Conservation (phyloP, 1,140 invertebrate species). For the Danaus plexippus region DNA sequence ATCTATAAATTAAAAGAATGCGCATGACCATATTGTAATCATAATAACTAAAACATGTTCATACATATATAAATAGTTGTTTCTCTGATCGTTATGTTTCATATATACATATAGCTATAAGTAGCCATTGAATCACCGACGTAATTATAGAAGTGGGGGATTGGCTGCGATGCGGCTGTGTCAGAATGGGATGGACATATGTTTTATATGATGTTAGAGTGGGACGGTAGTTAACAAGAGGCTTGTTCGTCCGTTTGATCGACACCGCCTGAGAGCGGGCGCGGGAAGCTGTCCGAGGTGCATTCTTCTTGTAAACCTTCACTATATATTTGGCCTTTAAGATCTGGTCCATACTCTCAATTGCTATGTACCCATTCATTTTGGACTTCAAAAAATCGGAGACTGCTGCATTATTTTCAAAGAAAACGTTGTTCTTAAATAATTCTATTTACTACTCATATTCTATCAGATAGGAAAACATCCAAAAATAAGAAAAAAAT, state of each 20-base stretch:
- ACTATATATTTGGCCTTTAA: conserved; percentile 63
- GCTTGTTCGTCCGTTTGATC: conserved; percentile 70
- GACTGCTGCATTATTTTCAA: too few species aligned
- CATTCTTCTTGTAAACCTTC: conserved; percentile 69
- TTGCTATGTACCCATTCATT: conserved; percentile 44
- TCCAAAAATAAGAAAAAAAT: too few species aligned
- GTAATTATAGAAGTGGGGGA: conserved; percentile 72
- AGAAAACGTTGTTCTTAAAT: too few species aligned
- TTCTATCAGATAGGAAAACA: too few species aligned
- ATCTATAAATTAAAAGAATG: conserved; percentile 16
- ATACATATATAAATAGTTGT: conserved; percentile 49
- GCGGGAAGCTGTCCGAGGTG: conserved; percentile 63
- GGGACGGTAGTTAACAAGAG: conserved; percentile 61
- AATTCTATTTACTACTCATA: too few species aligned
- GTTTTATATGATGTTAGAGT: conserved; percentile 32
- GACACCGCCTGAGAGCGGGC: conserved; percentile 63
- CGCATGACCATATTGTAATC: conserved; percentile 35
- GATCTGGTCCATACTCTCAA: conserved; percentile 36
- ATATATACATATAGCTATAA: conserved; percentile 62
- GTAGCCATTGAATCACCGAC: conserved; percentile 70
- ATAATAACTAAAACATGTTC: conserved; percentile 52
- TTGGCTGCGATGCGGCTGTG: conserved; percentile 64
- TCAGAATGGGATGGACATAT: conserved; percentile 40
- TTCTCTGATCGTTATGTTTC: conserved; percentile 62
- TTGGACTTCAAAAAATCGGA: background rate